A percentile compares a stretch with the other conserved stretches of the same genome.
Evolutionary conservation across 2,888 invertebrate species (phyloP).

Genomic region (Thereva nobilitata): DNA sequence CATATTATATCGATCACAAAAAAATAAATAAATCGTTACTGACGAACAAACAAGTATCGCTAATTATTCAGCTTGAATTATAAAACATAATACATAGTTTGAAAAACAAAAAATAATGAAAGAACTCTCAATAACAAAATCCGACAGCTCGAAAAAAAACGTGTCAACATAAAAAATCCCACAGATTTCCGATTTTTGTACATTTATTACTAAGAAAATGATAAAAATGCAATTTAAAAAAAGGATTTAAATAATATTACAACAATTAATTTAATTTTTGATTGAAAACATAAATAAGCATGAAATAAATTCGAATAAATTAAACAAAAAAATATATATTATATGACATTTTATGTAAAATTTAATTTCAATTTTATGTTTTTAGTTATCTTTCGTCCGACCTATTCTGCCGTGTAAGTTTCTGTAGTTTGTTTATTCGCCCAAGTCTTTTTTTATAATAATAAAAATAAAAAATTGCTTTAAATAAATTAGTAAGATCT

Average conservation of each 20-base stretch:
- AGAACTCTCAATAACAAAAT: conserved; percentile 12
- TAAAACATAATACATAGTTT: not conserved
- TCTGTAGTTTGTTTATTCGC: conserved; percentile 15
- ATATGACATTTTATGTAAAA: conserved; percentile 16
- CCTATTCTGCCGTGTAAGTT: conserved; percentile 21
- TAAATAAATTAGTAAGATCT: conserved; percentile 35
- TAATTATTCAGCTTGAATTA: conserved; percentile 27
- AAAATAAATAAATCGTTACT: not conserved
- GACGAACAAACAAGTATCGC: conserved; percentile 25
- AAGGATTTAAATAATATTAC: too few species aligned
- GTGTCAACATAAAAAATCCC: conserved; percentile 31
- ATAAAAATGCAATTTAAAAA: conserved; percentile 18
- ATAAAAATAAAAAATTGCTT: conserved; percentile 25
- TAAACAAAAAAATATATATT: conserved; percentile 21
- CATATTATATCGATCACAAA: conserved; percentile 20
- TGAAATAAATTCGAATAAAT: conserved; percentile 26
- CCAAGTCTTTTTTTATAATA: conserved; percentile 13
- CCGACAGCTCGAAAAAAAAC: conserved; percentile 21
- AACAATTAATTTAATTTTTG: conserved; percentile 16
- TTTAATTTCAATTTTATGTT: not conserved
- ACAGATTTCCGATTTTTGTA: conserved; percentile 36
- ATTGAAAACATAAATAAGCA: conserved; percentile 10
- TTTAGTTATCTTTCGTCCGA: conserved; percentile 5
- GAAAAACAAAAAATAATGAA: conserved; percentile 18
- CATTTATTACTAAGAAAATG: conserved; percentile 32